phyloP scores from a whole-genome alignment of 2,113 vertebrate genomes.

The Euleptes europaea region DNA sequence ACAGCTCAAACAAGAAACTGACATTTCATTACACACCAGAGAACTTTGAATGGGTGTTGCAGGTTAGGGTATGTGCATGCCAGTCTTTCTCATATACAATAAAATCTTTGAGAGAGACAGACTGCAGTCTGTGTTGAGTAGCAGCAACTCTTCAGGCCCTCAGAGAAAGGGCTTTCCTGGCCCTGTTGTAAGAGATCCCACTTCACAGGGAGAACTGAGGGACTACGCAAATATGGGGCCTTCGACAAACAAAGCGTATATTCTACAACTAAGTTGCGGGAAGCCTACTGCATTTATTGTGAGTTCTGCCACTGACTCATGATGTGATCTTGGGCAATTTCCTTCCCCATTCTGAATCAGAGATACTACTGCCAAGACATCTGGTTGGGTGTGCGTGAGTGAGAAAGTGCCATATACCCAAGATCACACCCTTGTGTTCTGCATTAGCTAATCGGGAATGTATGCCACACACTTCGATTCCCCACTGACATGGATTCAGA shows the following conservation, averaged over 20 bases:
- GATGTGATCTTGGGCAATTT: conserved; percentile 31
- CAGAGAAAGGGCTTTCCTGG: neutral
- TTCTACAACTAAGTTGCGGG: neutral
- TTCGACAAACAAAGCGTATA: neutral
- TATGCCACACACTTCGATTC: neutral
- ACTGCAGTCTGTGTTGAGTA: neutral
- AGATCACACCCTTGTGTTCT: neutral
- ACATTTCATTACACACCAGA: too few species aligned
- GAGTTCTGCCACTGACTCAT: conserved; percentile 22
- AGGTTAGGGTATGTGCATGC: too few species aligned
- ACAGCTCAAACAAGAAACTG: too few species aligned
- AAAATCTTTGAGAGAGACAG: neutral
- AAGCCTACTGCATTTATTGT: neutral
- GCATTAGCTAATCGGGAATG: neutral
- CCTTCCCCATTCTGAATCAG: conserved; percentile 9
- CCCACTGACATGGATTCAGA: too few species aligned
- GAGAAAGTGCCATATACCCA: neutral
- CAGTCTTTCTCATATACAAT: too few species aligned
- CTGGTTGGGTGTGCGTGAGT: neutral
- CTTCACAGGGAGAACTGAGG: neutral
- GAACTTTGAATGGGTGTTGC: too few species aligned
- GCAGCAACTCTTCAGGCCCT: neutral
- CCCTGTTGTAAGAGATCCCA: too few species aligned
- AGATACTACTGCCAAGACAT: too few species aligned
- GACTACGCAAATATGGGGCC: neutral